Evolutionary conservation across 2,797 vertebrate genomes (phyloP).

Genomic region (Cryptoprocta ferox): DNA sequence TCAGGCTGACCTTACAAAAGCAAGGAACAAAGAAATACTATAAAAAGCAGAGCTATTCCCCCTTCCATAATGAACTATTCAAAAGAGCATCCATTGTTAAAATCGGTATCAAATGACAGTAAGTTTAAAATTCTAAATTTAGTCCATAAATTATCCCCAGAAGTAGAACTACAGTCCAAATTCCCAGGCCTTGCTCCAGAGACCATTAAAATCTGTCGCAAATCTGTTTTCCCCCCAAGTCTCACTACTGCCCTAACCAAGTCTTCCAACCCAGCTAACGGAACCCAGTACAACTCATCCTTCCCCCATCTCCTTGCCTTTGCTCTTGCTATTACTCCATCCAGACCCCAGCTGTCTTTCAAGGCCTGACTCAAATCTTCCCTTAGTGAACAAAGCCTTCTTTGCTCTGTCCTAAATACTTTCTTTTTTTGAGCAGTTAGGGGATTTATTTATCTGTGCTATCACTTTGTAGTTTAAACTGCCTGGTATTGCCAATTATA

Average conservation of each 20-base stretch:
- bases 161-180: background rate
- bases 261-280: background rate
- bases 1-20: constrained; percentile 20
- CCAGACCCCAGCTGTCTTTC: background rate
- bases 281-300: background rate
- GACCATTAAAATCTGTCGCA: constrained; percentile 19
- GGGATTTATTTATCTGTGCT: constrained; percentile 35
- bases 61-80: background rate
- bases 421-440: constrained; percentile 46
- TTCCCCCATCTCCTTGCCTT: background rate
- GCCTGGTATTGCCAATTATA: background rate
- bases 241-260: background rate
- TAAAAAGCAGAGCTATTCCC: background rate
- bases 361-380: constrained; percentile 17
- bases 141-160: background rate
- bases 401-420: background rate
- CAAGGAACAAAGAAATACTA: constrained; percentile 59
- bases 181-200: background rate
- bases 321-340: background rate
- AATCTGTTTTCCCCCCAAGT: background rate
- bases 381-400: constrained; percentile 38
- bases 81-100: constrained; percentile 40
- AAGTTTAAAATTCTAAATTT: constrained; percentile 46
- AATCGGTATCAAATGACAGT: constrained; percentile 33
- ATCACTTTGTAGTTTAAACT: constrained; percentile 42